Evolutionary conservation across 2,113 vertebrate species (phyloP).

Genomic region (Menidia beryllina): DNA sequence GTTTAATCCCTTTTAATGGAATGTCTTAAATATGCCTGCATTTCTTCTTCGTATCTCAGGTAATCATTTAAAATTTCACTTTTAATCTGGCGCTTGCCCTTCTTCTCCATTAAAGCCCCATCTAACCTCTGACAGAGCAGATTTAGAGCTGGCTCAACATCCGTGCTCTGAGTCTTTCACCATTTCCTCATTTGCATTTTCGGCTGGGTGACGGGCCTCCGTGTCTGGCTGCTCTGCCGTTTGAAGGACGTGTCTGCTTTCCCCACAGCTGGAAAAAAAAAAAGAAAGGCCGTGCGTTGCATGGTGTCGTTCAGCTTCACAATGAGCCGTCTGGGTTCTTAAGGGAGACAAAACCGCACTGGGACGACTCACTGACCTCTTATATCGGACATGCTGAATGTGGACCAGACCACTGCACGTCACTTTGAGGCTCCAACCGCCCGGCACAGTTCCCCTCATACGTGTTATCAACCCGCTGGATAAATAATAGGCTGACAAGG

Average conservation of each 20-base stretch:
- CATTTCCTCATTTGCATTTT: background rate
- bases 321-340: background rate
- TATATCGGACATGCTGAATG: too few species aligned
- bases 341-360: background rate
- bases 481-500: slow-evolving; percentile 1
- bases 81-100: slow-evolving; percentile 6
- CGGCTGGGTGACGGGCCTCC: background rate
- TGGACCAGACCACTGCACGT: background rate
- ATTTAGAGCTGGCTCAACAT: background rate
- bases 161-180: background rate
- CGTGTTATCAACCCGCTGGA: background rate
- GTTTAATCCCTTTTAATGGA: slow-evolving; percentile 38
- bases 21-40: slow-evolving; percentile 2
- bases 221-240: background rate
- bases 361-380: background rate
- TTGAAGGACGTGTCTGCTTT: background rate
- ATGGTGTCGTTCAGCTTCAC: slow-evolving; percentile 7
- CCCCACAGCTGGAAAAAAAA: background rate
- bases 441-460: background rate
- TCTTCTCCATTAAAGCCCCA: background rate
- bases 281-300: background rate
- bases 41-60: slow-evolving; percentile 21
- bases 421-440: slow-evolving; percentile 2
- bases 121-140: background rate
- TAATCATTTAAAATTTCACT: slow-evolving; percentile 7